phyloP scores from a whole-genome alignment of 2,888 invertebrate genomes.

The Andrena dorsata region DNA sequence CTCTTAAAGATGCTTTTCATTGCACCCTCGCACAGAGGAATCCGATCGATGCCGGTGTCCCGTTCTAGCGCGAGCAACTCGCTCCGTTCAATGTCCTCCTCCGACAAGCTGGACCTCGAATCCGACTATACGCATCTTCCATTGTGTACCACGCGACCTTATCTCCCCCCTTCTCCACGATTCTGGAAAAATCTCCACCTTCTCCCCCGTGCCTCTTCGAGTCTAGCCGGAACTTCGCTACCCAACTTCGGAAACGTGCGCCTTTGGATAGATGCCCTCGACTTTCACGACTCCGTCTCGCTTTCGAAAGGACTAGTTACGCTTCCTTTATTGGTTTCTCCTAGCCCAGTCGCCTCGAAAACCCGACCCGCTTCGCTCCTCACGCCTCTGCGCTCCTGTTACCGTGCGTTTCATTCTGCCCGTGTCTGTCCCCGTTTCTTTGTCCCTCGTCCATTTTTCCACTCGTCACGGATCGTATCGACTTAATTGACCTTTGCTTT shows the following conservation, averaged over 20 bases:
- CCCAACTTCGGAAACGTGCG: neutral
- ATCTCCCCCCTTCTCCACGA: conserved; percentile 34
- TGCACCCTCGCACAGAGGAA: conserved; percentile 67
- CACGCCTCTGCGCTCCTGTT: neutral
- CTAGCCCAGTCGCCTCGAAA: conserved; percentile 51
- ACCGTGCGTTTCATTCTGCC: conserved; percentile 20
- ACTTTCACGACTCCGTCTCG: conserved; percentile 7
- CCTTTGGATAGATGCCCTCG: neutral
- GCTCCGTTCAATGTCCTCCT: conserved; percentile 50
- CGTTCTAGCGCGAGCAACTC: conserved; percentile 46
- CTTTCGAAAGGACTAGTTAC: conserved; percentile 55
- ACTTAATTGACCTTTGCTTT: conserved; percentile 62
- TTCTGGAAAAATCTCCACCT: conserved; percentile 43
- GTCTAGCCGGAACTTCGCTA: conserved; percentile 7
- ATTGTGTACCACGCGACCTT: conserved; percentile 54
- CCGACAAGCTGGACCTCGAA: conserved; percentile 53
- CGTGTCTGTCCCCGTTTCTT: neutral
- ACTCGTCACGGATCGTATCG: conserved; percentile 48
- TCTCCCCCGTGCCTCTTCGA: neutral
- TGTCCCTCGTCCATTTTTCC: conserved; percentile 23
- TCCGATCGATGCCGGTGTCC: conserved; percentile 73
- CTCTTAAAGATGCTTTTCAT: conserved; percentile 76
- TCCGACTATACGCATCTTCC: conserved; percentile 50
- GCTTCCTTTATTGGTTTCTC: conserved; percentile 52
- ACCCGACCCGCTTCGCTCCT: conserved; percentile 12